Conservation (phyloP, 2,797 vertebrate species). For the Sebastes iracundus region DNA sequence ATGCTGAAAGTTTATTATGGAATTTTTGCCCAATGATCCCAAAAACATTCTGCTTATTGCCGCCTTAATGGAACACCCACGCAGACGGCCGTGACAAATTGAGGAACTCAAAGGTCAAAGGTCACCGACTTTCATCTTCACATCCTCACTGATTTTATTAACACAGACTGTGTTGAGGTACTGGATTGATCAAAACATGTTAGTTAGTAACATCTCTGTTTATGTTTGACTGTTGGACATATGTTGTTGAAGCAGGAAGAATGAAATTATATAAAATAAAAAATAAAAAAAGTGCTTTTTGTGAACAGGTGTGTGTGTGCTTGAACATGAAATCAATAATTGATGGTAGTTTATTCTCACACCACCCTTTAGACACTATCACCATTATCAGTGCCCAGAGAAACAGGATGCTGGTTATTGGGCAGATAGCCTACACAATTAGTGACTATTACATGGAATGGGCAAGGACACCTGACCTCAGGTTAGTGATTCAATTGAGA, state of each 20-base stretch:
- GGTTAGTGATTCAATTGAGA: neutral
- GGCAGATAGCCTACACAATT: too few species aligned
- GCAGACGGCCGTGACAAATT: neutral
- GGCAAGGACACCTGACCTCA: neutral
- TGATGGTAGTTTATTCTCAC: neutral
- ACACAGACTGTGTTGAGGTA: neutral
- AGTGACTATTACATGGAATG: neutral
- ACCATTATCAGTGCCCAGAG: neutral
- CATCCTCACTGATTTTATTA: neutral
- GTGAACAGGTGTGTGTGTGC: neutral
- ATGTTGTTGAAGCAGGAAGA: neutral
- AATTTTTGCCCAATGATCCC: too few species aligned
- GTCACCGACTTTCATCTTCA: neutral
- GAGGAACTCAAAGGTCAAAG: constrained; percentile 4
- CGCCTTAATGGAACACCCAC: too few species aligned
- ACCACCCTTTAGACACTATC: neutral
- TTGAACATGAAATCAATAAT: neutral
- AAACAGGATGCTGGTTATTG: neutral
- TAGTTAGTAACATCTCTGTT: neutral
- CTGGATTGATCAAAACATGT: neutral
- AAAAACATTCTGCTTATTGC: too few species aligned
- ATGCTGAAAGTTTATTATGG: too few species aligned
- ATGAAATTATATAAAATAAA: neutral
- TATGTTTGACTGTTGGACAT: neutral
- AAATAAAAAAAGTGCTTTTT: neutral